Conservation (phyloP, 2,113 vertebrate genomes). For the Sinocyclocheilus rhinocerous region DNA sequence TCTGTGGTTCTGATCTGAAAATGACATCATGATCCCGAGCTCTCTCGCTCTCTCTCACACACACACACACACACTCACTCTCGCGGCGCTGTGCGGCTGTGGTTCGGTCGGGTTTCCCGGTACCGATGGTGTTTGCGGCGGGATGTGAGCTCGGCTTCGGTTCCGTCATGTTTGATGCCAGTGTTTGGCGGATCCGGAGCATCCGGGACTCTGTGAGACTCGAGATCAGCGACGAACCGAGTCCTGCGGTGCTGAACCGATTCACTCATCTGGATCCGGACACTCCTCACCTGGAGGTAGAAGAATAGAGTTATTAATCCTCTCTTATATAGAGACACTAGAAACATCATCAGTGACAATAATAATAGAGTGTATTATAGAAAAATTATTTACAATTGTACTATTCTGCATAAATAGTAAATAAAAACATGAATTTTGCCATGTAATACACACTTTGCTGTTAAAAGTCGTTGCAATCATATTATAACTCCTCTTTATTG, state of each 20-base stretch:
- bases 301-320: not conserved
- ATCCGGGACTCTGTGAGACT: conserved; percentile 91
- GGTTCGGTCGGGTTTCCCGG: not conserved
- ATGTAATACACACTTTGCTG: not conserved
- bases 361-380: not conserved
- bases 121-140: conserved; percentile 16
- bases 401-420: not conserved
- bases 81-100: too few species aligned
- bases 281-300: conserved; percentile 81
- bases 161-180: conserved; percentile 84
- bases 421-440: not conserved
- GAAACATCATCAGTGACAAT: too few species aligned
- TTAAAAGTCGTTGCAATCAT: not conserved
- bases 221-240: conserved; percentile 83
- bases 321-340: not conserved
- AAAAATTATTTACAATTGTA: not conserved
- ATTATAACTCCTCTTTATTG: not conserved
- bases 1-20: conserved; percentile 13
- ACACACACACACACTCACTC: not conserved
- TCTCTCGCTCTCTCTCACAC: too few species aligned
- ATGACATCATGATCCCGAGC: conserved; percentile 5
- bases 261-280: conserved; percentile 94
- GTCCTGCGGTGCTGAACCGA: conserved; percentile 91
- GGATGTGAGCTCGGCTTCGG: conserved; percentile 20
- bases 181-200: conserved; percentile 84